Conservation (phyloP, 2,113 vertebrate genomes). For the Phaethon lepturus region DNA sequence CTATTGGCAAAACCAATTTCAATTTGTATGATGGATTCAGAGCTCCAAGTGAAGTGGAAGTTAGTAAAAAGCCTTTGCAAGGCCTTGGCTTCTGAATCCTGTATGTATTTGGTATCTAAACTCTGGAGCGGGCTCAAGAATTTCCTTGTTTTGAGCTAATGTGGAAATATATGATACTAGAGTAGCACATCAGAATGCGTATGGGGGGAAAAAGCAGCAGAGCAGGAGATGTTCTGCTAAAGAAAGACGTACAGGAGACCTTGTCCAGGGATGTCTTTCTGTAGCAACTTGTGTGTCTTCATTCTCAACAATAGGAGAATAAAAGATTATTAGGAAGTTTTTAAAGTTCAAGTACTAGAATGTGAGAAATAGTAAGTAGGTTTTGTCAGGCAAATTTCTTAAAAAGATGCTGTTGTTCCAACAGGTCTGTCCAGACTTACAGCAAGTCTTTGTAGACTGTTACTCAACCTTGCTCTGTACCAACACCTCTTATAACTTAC, state of each 20-base stretch:
- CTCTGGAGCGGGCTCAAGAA: not conserved
- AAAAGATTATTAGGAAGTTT: not conserved
- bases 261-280: not conserved
- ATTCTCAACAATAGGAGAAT: not conserved
- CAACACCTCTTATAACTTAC: not conserved
- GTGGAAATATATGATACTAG: accelerated
- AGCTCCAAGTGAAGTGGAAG: not conserved
- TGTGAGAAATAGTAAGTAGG: not conserved
- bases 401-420: not conserved
- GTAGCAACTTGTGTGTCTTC: not conserved
- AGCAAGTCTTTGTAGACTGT: not conserved
- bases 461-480: not conserved
- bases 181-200: not conserved
- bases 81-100: not conserved
- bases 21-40: not conserved
- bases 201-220: accelerated
- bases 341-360: not conserved
- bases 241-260: not conserved
- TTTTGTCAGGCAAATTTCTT: not conserved
- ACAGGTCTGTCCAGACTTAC: not conserved
- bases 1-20: not conserved
- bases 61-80: not conserved
- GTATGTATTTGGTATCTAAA: not conserved
- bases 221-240: not conserved
- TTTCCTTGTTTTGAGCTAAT: not conserved